Base-by-base conservation (phyloP, 2,113 vertebrate species). In the Menura novaehollandiae region DNA sequence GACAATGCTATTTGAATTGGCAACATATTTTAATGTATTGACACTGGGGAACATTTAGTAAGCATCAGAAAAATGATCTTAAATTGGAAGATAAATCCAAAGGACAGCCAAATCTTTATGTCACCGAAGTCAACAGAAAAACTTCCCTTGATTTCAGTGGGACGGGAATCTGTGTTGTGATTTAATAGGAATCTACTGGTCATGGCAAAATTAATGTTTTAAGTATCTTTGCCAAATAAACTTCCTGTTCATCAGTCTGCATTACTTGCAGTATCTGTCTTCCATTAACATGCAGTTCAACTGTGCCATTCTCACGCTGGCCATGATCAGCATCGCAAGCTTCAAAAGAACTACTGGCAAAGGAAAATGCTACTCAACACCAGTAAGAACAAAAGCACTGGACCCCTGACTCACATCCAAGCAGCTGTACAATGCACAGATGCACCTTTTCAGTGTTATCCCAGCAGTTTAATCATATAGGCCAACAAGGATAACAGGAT, bases 1-100 rank as follows among this genome's bases (percentile, higher is more conserved):
- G 79, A 84, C 69, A 96, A 94, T 8, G 5, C 43, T 95, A 95
- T 95, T 92, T 93, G 85, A 95, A 89, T 85, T 97, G 91, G 95
- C 88, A 86, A 93, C 66, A 91, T 2, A 85, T 79, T 94, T 89
- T 93, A 87, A 80, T 79, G 75, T 78, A 94, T 74, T 85, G 91
- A 95, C 85, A 86, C 87, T 72, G 37, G 80, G 78, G 62, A 95
- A 85, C 44, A 80, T 86, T 89, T 73, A 93, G 88, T 90, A 93
- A 94, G 80, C 78, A 94, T 69, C 75, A 86, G 71, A 92, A 97
- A 83, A 88, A 88, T 75, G 6, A 84, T 85, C 24, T 66, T 68
- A 73, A 96, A 85, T 58, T 88, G 73, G 90, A 93, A 89, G 66
- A 89, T 23, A 55, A 85, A 72, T 69, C 35, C 43, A 84, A 84